Conservation (phyloP, 2,797 vertebrate species). For the Botia almorhae region DNA sequence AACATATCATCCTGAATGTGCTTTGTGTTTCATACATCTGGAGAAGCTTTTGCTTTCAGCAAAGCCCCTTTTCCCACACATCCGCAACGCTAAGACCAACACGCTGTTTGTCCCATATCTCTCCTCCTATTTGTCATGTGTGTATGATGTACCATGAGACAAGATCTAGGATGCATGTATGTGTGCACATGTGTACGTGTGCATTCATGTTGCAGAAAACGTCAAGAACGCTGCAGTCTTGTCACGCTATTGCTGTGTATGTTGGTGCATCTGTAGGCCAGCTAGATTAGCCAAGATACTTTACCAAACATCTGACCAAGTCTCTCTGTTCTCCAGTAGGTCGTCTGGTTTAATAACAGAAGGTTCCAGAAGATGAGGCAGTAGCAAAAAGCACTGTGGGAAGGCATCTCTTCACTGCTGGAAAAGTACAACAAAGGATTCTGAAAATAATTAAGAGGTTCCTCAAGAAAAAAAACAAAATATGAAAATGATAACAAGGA, state of each 20-base stretch:
- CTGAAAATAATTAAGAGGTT: conserved; percentile 65
- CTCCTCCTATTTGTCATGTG: conserved; percentile 32
- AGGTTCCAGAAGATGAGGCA: conserved; percentile 74
- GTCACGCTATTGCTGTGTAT: conserved; percentile 52
- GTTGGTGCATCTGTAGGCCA: conserved; percentile 52
- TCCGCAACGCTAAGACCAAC: background rate
- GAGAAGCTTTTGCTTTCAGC: conserved; percentile 5
- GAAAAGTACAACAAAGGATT: conserved; percentile 67
- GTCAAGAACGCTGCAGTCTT: conserved; percentile 42
- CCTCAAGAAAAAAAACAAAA: conserved; percentile 52
- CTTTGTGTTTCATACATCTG: conserved; percentile 29
- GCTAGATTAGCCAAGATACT: conserved; percentile 42
- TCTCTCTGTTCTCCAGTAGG: conserved; percentile 79
- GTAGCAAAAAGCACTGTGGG: conserved; percentile 73
- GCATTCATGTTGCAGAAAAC: conserved; percentile 32
- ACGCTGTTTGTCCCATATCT: conserved; percentile 16
- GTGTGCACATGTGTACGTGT: conserved; percentile 22
- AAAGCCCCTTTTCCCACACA: conserved; percentile 11
- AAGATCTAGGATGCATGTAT: conserved; percentile 36
- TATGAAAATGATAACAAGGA: conserved; percentile 62
- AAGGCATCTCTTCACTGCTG: conserved; percentile 67
- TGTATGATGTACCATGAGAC: conserved; percentile 9
- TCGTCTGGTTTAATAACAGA: conserved; percentile 88
- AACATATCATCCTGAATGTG: conserved; percentile 19
- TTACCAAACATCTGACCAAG: conserved; percentile 44